phyloP scores from a whole-genome alignment of 2,113 vertebrate species.

The Brachirus orientalis region DNA sequence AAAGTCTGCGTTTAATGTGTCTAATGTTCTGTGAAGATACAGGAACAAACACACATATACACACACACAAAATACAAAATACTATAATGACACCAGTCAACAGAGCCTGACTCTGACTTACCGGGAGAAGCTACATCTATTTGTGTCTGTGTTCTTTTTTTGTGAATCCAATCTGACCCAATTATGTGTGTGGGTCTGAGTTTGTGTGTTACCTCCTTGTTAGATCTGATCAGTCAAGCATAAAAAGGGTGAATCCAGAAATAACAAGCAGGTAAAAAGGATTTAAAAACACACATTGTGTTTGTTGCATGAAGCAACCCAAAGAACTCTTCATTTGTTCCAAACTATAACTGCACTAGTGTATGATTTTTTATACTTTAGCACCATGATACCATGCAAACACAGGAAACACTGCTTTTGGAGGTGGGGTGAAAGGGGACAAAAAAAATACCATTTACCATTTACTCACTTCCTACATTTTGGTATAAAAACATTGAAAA shows the following conservation, averaged over 20 bases:
- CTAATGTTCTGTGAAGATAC: background rate
- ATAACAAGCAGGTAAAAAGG: slow-evolving; percentile 22
- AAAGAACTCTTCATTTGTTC: slow-evolving; percentile 27
- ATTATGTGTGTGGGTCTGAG: background rate
- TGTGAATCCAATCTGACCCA: slow-evolving; percentile 25
- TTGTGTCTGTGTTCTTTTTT: background rate
- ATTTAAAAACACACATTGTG: too few species aligned
- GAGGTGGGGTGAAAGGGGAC: background rate
- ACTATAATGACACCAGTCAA: too few species aligned
- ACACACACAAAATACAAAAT: too few species aligned
- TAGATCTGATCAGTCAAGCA: slow-evolving; percentile 27
- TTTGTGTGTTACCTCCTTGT: slow-evolving; percentile 20
- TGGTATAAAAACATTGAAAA: too few species aligned
- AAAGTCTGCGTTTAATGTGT: background rate
- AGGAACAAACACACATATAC: too few species aligned
- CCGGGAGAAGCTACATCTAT: background rate
- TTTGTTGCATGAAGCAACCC: background rate
- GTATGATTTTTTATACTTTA: slow-evolving; percentile 24
- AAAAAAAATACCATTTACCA: too few species aligned
- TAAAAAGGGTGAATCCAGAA: slow-evolving; percentile 27
- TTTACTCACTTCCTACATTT: too few species aligned
- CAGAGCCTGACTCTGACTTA: too few species aligned
- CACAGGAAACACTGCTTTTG: slow-evolving; percentile 12
- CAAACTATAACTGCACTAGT: slow-evolving; percentile 18
- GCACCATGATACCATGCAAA: slow-evolving; percentile 1